phyloP scores from a whole-genome alignment of 2,113 vertebrate genomes.

The Fulmarus glacialis region DNA sequence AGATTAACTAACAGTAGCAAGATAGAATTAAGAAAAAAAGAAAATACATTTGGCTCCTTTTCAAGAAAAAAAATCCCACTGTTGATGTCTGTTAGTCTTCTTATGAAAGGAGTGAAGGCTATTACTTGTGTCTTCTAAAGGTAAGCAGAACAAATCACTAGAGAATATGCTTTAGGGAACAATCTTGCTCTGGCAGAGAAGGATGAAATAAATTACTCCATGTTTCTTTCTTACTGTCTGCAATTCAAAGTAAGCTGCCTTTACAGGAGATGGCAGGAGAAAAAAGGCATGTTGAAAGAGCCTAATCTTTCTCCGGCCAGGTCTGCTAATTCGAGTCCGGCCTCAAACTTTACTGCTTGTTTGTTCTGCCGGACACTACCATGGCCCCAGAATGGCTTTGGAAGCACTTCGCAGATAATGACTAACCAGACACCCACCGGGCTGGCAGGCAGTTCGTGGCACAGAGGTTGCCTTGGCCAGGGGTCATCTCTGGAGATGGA shows the following conservation, averaged over 20 bases:
- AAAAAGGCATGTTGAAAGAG: neutral
- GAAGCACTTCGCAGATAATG: neutral
- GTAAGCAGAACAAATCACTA: constrained; percentile 38
- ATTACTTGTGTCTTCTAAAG: constrained; percentile 33
- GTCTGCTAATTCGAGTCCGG: neutral
- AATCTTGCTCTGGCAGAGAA: neutral
- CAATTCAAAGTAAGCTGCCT: constrained; percentile 10
- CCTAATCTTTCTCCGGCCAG: neutral
- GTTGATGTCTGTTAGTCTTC: constrained; percentile 23
- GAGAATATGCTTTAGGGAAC: constrained; percentile 26
- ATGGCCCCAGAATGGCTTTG: neutral
- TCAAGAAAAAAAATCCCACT: neutral
- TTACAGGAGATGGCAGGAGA: neutral
- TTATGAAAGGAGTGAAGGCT: constrained; percentile 17
- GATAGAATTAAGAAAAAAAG: neutral
- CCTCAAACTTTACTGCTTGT: neutral
- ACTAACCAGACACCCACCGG: neutral
- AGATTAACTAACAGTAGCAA: constrained; percentile 17
- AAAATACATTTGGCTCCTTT: neutral
- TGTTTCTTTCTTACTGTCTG: neutral
- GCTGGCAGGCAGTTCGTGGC: neutral
- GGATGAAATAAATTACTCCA: constrained; percentile 9
- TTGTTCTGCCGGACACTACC: neutral
- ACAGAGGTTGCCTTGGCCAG: neutral
- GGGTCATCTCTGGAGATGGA: accelerated